Evolutionary conservation across 2,797 vertebrate species (phyloP).

Genomic region (Trematomus bernacchii): DNA sequence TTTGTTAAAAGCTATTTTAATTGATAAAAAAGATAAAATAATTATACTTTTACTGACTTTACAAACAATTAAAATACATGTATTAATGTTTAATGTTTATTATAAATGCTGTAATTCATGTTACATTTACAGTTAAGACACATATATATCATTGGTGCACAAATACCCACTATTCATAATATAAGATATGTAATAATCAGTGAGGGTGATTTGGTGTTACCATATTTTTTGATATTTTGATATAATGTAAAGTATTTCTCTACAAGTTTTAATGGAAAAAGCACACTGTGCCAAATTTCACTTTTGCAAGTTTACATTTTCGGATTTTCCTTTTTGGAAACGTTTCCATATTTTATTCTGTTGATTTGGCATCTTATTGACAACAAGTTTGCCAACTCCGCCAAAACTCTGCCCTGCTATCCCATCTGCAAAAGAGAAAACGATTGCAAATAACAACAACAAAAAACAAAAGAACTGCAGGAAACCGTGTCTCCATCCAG

Average conservation of each 20-base stretch:
- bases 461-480: conserved; percentile 10
- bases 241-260: not conserved
- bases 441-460: not conserved
- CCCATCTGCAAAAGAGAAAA: not conserved
- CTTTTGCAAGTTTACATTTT: not conserved
- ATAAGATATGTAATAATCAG: too few species aligned
- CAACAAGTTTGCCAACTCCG: too few species aligned
- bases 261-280: not conserved
- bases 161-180: too few species aligned
- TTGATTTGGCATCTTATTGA: not conserved
- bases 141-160: too few species aligned
- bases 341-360: not conserved
- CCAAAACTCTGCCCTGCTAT: not conserved
- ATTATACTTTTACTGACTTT: too few species aligned
- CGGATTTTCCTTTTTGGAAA: not conserved
- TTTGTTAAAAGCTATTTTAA: too few species aligned
- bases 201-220: too few species aligned
- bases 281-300: not conserved
- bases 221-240: not conserved
- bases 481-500: not conserved
- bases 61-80: too few species aligned
- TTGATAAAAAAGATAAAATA: too few species aligned
- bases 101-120: too few species aligned
- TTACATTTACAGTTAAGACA: too few species aligned
- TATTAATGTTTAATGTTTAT: too few species aligned